Evolutionary conservation across 2,888 invertebrate genomes (phyloP).

Genomic region (Empis stercorea): DNA sequence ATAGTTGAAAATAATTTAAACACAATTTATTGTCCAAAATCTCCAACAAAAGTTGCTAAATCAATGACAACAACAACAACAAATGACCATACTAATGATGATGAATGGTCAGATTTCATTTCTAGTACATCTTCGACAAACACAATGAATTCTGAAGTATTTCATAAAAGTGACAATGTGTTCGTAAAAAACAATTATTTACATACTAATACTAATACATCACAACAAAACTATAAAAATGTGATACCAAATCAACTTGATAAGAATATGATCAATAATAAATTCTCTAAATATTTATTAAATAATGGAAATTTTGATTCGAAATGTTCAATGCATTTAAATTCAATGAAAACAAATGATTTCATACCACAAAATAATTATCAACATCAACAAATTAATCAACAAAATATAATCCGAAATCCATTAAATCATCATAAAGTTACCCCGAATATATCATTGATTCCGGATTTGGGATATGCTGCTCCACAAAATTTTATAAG

Average conservation of each 20-base stretch:
- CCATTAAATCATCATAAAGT: too few relatives aligned
- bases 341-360: constrained; percentile 6
- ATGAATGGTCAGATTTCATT: constrained; percentile 45
- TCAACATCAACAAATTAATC: constrained; percentile 12
- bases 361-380: constrained; percentile 3
- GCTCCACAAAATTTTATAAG: constrained; percentile 31
- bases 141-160: not conserved
- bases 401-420: not conserved
- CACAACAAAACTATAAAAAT: not conserved
- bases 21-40: constrained; percentile 8
- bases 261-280: not conserved
- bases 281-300: not conserved
- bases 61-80: constrained; percentile 2
- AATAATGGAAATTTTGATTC: not conserved
- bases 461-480: constrained; percentile 44
- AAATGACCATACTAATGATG: constrained; percentile 24
- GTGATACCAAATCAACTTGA: not conserved
- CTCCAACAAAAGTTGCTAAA: constrained; percentile 9
- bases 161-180: not conserved
- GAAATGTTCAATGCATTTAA: not conserved
- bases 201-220: not conserved
- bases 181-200: too few relatives aligned
- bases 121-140: constrained; percentile 33
- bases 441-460: constrained; percentile 37
- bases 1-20: constrained; percentile 3